Base-by-base conservation (phyloP, 2,797 vertebrate species). In the Danio choprae region DNA sequence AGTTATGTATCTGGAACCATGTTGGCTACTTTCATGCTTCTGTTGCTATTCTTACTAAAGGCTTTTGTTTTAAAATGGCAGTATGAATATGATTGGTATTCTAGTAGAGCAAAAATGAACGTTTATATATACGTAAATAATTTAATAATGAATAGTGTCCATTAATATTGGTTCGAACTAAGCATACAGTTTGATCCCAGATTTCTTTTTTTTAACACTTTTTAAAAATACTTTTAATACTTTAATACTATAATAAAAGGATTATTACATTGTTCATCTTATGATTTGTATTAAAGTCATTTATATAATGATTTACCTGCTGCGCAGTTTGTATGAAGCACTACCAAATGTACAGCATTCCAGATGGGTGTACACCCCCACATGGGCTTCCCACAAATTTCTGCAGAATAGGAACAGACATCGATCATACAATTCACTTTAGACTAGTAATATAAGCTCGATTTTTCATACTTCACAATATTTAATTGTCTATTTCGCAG, bases 341-440 rank as follows among this genome's bases (percentile, higher is more conserved):
- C 36, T 70, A 18, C n/a, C 50, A 70, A 5, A 13, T 70, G 50
- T 13, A 18, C 15, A 53, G 10, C 16, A n/a, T 70, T 53, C 36
- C 67, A 70, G 50, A 53, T 53, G n/a, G 53, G 50, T 53, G 48
- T 70, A 70, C 48, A 36, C 67, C 16, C 36, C 40, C 36, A 53
- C 13, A 2, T 11, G 16, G 53, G 40, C 48, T 53, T 6, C 16
- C 48, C 67, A 70, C 22, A 51, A 48, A 69, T 51, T 51, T 69
- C 16, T 69, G 29, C 48, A 29, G 56, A 58, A 15, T 29, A 12
- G 6, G 5, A 59, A 59, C 58, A 40, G 6, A 10, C 7, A 20
- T 70, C 50, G 53, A 18, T 70, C n/a, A 53, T 41, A 41, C 53
- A 11, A 20, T 18, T 70, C 0, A 7, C n/a, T 38, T 69, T 69